Evolutionary conservation across 2,797 vertebrate genomes (phyloP).

Genomic region (Buceros bicornis): DNA sequence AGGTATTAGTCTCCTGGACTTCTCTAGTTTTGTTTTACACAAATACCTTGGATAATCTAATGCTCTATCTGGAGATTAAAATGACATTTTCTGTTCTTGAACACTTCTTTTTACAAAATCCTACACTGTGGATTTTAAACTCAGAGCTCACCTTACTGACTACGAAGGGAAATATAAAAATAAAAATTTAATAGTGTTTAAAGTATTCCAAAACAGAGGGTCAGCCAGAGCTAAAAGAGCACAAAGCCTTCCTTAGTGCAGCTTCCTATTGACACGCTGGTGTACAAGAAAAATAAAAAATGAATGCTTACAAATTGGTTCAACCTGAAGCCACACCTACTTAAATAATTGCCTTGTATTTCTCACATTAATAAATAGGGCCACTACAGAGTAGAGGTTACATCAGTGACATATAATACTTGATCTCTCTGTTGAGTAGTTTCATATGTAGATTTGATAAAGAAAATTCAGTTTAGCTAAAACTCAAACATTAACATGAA

Average conservation of each 20-base stretch:
- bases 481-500: background rate
- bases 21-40: background rate
- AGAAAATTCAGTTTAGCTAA: background rate
- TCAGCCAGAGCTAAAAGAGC: background rate
- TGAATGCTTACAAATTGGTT: conserved; percentile 35
- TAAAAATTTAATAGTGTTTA: background rate
- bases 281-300: conserved; percentile 17
- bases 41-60: background rate
- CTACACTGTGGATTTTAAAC: background rate
- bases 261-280: background rate
- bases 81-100: background rate
- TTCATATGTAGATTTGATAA: background rate
- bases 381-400: background rate
- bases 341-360: conserved; percentile 36
- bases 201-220: background rate
- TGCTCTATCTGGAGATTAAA: background rate
- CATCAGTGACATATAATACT: background rate
- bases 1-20: background rate
- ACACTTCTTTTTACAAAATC: background rate
- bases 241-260: background rate
- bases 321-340: conserved; percentile 26
- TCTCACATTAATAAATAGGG: conserved; percentile 9
- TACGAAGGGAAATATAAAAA: background rate
- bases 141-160: background rate
- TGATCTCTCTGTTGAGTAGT: background rate